Conservation (phyloP, 2,797 vertebrate species). For the Epinephelus coioides region DNA sequence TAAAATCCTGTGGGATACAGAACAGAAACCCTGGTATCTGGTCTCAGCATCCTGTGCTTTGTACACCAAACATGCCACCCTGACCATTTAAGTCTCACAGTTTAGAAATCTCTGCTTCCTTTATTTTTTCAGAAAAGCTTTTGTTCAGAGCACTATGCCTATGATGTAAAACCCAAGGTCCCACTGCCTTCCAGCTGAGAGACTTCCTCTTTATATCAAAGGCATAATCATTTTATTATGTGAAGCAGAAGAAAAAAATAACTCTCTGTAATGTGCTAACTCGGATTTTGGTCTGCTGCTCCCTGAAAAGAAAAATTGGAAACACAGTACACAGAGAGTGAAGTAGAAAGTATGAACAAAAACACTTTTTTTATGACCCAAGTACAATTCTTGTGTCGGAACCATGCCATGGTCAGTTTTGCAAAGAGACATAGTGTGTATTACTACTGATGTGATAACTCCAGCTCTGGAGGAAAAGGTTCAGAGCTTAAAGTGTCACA, state of each 20-base stretch:
- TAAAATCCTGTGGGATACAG: not conserved
- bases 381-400: not conserved
- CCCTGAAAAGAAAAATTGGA: slow-evolving; percentile 11
- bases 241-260: slow-evolving; percentile 27
- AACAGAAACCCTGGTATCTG: not conserved
- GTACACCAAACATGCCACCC: not conserved
- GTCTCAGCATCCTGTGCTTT: not conserved
- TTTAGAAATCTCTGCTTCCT: not conserved
- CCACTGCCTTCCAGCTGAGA: slow-evolving; percentile 5
- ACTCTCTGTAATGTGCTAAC: slow-evolving; percentile 2
- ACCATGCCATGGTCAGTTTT: slow-evolving; percentile 15
- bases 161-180: slow-evolving; percentile 25
- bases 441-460: too few species aligned
- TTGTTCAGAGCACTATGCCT: slow-evolving; percentile 20
- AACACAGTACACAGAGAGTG: not conserved
- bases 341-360: slow-evolving; percentile 1
- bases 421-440: not conserved
- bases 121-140: slow-evolving; percentile 20
- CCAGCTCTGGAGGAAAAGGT: not conserved
- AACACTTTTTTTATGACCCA: not conserved
- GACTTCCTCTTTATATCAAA: slow-evolving; percentile 38
- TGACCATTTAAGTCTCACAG: not conserved
- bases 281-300: slow-evolving; percentile 27
- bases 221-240: slow-evolving; percentile 34
- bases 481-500: not conserved